phyloP scores from a whole-genome alignment of 2,113 vertebrate genomes.

The Ailurus styani region DNA sequence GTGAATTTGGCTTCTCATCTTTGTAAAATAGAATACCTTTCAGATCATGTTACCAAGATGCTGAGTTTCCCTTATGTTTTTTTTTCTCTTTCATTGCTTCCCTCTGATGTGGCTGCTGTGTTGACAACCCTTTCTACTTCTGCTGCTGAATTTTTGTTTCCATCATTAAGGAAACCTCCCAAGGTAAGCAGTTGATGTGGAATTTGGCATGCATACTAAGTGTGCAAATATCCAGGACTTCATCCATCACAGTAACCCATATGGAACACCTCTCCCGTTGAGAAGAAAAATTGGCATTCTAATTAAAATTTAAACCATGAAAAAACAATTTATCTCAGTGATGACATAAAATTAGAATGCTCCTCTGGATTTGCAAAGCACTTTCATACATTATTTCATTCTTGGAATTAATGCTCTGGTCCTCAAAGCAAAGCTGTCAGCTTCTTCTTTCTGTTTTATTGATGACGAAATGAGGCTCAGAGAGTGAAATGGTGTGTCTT shows the following conservation, averaged over 20 bases:
- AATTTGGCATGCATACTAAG: not conserved
- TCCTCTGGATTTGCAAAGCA: not conserved
- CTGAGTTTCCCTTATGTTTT: slow-evolving; percentile 64
- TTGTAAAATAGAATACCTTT: not conserved
- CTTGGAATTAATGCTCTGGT: not conserved
- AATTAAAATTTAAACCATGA: not conserved
- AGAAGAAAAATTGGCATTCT: not conserved
- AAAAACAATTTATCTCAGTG: not conserved
- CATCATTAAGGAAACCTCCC: slow-evolving; percentile 81
- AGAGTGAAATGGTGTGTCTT: not conserved
- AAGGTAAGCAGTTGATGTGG: slow-evolving; percentile 77
- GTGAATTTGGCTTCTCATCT: not conserved
- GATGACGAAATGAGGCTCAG: not conserved
- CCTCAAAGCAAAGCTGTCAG: not conserved
- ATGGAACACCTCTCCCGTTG: not conserved
- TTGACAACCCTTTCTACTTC: slow-evolving; percentile 42
- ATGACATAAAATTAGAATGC: not conserved
- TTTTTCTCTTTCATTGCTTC: slow-evolving; percentile 68
- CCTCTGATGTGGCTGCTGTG: slow-evolving; percentile 51
- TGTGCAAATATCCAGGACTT: not conserved
- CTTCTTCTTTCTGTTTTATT: not conserved
- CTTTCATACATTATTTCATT: not conserved
- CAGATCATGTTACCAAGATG: not conserved
- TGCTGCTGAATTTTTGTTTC: slow-evolving; percentile 44
- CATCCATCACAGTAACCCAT: not conserved